Percentiles rank a stretch among this genome's conserved stretches.
These are phyloP conservation scores for Phylloscopus whistleri DNA, from an alignment of 2,113 vertebrate genomes.

Conservation along the genomic window DNA sequence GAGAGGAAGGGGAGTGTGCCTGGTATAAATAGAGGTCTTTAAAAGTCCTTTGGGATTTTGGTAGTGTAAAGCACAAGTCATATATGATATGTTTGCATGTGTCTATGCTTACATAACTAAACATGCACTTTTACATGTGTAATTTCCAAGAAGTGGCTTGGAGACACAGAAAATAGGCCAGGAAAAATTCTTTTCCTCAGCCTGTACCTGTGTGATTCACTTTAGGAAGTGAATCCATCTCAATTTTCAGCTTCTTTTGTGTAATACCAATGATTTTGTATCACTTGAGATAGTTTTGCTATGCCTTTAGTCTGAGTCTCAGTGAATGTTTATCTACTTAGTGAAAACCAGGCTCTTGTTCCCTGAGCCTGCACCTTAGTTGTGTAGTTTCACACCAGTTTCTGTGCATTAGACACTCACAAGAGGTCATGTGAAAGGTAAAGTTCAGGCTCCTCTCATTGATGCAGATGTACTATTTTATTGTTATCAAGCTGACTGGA, in stretches of 20 bases:
- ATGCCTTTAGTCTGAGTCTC: not conserved
- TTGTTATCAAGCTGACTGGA: not conserved
- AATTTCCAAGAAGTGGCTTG: not conserved
- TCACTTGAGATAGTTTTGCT: not conserved
- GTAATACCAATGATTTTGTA: not conserved
- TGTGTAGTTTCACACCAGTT: not conserved
- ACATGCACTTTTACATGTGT: not conserved
- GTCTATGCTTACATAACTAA: not conserved
- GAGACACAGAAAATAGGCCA: not conserved
- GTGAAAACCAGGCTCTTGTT: not conserved
- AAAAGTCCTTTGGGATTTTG: not conserved
- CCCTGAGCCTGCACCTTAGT: not conserved
- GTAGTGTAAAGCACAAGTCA: not conserved
- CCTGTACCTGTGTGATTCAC: not conserved
- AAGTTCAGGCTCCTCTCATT: not conserved
- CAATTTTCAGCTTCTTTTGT: not conserved
- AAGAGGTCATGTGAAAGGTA: not conserved
- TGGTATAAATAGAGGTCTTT: not conserved
- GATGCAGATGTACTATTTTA: not conserved
- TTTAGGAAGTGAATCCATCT: not conserved
- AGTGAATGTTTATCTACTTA: not conserved
- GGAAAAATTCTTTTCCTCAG: not conserved
- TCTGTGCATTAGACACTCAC: not conserved
- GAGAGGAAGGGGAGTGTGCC: not conserved
- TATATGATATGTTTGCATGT: not conserved